Base-by-base conservation (phyloP, 2,113 vertebrate genomes). In the Oreochromis spilurus region DNA sequence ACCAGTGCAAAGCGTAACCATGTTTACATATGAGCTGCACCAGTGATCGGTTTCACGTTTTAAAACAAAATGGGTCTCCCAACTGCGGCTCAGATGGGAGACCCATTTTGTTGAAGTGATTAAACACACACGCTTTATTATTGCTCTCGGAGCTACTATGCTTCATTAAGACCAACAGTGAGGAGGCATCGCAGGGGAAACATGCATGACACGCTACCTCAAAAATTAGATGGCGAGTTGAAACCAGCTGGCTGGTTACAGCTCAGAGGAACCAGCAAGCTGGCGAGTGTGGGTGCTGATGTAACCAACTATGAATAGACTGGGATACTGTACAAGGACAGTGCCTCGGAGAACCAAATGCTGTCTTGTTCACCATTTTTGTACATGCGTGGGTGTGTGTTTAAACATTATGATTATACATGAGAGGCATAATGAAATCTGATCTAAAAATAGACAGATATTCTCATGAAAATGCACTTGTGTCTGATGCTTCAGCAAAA, bases 231-330 rank as follows among this genome's bases (percentile, higher is more conserved):
- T 50, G 85, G 88, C 17, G 45, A 89, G 87, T 65, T 86, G 67
- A 81, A 91, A 93, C 89, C 93, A 91, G 85, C 85, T 91, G 88
- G 89, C 72, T 85, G 84, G 17, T 86, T 84, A 29, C 81, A 87
- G 84, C 87, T 82, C 82, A 75, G 81, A 82, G 87, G 90, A 87
- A 93, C 72, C 72, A 77, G 72, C 87, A 83, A 80, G 90, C 80
- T 89, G 88, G 78, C 55, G 85, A 88, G 86, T 40, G 91, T 92
- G 87, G 90, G 89, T 75, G 70, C 88, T 91, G 90, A 94, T 89
- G 86, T 78, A 89, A 93, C 54, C 1, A 7, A 53, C 92, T 91
- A 90, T 86, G 85, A 93, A 93, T 93, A 95, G 89, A 93, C 14
- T 40, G 79, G 79, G 58, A 81, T 89, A 84, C 79, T 86, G 79